Percentiles rank a stretch among this genome's conserved stretches.
These are phyloP conservation scores for Drosophila tristis DNA, from an alignment of 1,140 invertebrate species.

Conservation along the genomic window DNA sequence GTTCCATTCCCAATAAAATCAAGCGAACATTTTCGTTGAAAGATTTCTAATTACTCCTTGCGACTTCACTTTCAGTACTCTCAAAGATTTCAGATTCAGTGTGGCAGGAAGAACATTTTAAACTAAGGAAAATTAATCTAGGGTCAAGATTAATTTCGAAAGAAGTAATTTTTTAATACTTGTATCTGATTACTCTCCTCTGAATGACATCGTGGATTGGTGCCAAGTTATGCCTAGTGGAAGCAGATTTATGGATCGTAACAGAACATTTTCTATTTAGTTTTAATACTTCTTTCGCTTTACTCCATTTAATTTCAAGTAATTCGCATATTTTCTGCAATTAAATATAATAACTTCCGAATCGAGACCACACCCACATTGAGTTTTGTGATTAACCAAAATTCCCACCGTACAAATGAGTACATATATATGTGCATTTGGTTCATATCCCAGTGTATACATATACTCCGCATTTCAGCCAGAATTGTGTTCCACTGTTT, in stretches of 20 bases:
- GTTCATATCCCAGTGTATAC: conserved; percentile 22
- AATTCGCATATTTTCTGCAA: no score
- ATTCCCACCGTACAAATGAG: conserved; percentile 10
- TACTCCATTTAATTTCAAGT: no score
- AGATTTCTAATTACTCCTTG: conserved; percentile 49
- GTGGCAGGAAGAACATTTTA: no score
- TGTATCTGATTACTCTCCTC: no score
- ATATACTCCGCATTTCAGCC: conserved; percentile 23
- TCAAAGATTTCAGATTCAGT: neutral
- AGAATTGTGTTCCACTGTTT: conserved; percentile 48
- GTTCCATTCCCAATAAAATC: conserved; percentile 38
- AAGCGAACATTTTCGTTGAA: conserved; percentile 32
- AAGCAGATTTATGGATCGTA: no score
- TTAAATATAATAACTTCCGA: neutral
- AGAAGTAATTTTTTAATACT: no score
- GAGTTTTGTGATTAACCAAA: conserved; percentile 53
- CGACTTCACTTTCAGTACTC: neutral
- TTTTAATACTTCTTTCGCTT: no score
- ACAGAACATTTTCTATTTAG: no score
- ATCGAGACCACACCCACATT: conserved; percentile 52
- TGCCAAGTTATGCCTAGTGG: no score
- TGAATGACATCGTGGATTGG: no score
- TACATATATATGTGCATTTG: conserved; percentile 17
- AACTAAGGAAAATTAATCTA: no score
- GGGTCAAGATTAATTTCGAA: no score